Conservation (phyloP, 2,888 invertebrate species). For the Archips xylosteana region DNA sequence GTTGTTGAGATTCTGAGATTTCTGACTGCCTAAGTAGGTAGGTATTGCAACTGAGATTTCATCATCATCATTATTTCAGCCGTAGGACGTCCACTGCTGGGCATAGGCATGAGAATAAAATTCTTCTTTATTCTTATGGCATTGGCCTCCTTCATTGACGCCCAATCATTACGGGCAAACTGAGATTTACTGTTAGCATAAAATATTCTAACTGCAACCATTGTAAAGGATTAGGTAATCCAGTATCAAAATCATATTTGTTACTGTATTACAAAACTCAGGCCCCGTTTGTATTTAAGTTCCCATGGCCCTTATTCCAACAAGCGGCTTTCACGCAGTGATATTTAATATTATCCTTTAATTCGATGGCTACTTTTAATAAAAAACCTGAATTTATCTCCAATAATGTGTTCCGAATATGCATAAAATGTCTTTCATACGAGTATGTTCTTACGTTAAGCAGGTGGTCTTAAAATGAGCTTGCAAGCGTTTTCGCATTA, state of each 20-base stretch:
- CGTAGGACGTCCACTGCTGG: too few species aligned
- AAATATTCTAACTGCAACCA: neutral
- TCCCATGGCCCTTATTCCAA: slow-evolving; percentile 7
- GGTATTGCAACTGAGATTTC: too few species aligned
- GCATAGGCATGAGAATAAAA: too few species aligned
- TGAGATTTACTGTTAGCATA: too few species aligned
- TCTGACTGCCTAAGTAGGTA: too few species aligned
- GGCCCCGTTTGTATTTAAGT: neutral
- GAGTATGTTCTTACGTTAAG: slow-evolving; percentile 68
- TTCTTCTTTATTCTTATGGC: too few species aligned
- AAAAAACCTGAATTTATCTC: slow-evolving; percentile 78
- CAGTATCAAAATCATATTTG: neutral
- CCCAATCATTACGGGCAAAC: too few species aligned
- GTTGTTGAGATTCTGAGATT: too few species aligned
- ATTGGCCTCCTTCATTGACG: too few species aligned
- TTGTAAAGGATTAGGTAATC: neutral
- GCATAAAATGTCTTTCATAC: slow-evolving; percentile 70
- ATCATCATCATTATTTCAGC: too few species aligned
- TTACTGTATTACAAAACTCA: neutral
- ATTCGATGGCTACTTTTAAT: slow-evolving; percentile 69
- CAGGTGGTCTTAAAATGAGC: slow-evolving; percentile 71
- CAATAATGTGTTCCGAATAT: slow-evolving; percentile 59
- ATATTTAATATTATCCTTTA: slow-evolving; percentile 56
- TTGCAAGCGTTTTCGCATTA: slow-evolving; percentile 57
- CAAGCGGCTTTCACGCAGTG: slow-evolving; percentile 51